Conservation (phyloP, 2,113 vertebrate genomes). For the Seriola dumerili region DNA sequence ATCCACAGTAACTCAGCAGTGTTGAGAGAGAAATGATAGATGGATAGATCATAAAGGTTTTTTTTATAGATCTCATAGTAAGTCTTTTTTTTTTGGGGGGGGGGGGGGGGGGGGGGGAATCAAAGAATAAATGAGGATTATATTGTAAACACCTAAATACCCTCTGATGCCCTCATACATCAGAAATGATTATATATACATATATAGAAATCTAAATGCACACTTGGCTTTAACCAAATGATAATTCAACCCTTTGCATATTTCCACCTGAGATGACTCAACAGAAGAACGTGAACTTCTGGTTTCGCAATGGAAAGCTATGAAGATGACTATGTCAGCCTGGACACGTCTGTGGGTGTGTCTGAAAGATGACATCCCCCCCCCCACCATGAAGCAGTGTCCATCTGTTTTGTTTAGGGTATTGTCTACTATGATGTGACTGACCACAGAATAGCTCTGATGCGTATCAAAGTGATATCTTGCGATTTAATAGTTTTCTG, state of each 20-base stretch:
- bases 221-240: background rate
- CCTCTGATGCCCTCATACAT: background rate
- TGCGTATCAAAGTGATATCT: too few species aligned
- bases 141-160: background rate
- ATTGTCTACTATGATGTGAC: background rate
- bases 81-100: background rate
- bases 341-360: conserved; percentile 48
- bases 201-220: background rate
- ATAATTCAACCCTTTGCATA: background rate
- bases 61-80: background rate
- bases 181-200: too few species aligned
- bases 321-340: background rate
- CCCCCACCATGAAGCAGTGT: background rate
- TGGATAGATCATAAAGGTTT: too few species aligned
- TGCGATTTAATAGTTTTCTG: too few species aligned
- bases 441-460: too few species aligned
- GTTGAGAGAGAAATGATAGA: too few species aligned
- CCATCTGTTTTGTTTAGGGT: background rate
- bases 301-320: conserved; percentile 59
- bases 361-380: conserved; percentile 5
- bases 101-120: background rate
- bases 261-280: conserved; percentile 52
- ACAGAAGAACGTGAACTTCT: conserved; percentile 44
- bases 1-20: too few species aligned
- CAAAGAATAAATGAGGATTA: background rate